Evolutionary conservation across 2,888 invertebrate species (phyloP).

Genomic region (Leucophenga montana): DNA sequence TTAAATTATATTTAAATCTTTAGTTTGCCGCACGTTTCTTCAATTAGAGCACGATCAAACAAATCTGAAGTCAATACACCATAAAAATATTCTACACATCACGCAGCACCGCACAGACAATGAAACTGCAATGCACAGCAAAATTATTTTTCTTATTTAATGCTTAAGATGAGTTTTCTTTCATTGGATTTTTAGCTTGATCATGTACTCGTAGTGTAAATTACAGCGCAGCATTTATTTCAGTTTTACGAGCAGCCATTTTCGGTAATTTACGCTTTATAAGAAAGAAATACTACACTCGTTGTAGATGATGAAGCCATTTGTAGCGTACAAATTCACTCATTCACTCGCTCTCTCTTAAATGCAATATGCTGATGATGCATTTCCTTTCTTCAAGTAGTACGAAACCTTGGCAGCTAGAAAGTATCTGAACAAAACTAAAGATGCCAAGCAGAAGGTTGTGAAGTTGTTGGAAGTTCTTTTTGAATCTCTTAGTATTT

Average conservation of each 20-base stretch:
- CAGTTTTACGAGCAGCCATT: neutral
- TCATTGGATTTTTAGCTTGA: neutral
- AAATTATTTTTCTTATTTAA: no score
- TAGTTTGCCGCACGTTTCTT: no score
- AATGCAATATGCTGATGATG: constrained; percentile 65
- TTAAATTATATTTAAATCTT: no score
- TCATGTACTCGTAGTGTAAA: constrained; percentile 4
- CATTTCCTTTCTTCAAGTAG: constrained; percentile 56
- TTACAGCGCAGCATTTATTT: constrained; percentile 3
- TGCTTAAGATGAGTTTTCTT: no score
- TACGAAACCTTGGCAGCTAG: no score
- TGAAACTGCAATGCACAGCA: no score
- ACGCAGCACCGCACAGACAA: no score
- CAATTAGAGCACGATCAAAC: no score
- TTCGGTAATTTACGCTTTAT: constrained; percentile 17
- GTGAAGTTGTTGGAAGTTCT: neutral
- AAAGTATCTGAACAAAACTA: neutral
- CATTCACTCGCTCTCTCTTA: constrained; percentile 30
- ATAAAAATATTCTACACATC: no score
- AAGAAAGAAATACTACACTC: neutral
- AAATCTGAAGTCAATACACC: no score
- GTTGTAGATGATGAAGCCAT: neutral
- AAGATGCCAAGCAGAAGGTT: neutral
- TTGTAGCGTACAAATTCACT: neutral
- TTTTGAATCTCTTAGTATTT: neutral